Percentiles rank a stretch among this genome's conserved stretches.
phyloP scores from a whole-genome alignment of 2,797 vertebrate genomes.

The Botia kubotai region DNA sequence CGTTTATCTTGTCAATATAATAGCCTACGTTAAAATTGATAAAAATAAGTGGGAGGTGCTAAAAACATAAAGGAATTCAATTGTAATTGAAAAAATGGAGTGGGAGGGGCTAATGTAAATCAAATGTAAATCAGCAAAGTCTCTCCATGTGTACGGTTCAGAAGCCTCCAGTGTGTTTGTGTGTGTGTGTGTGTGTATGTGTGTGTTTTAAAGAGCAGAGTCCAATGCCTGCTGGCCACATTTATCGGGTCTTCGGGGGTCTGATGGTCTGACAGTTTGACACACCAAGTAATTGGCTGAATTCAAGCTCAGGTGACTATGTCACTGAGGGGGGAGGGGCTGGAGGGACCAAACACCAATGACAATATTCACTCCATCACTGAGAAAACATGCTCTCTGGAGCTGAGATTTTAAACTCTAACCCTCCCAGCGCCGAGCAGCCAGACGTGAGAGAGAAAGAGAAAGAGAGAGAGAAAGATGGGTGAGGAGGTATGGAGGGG shows the following conservation, averaged over 20 bases:
- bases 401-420: neutral
- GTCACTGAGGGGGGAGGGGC: conserved; percentile 9
- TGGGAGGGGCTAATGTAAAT: no score
- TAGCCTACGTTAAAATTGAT: no score
- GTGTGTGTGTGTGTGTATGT: no score
- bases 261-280: conserved; percentile 16
- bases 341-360: neutral
- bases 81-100: no score
- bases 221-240: neutral
- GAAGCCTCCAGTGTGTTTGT: no score
- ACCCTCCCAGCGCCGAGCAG: neutral
- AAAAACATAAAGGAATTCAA: no score
- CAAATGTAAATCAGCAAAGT: no score
- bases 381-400: neutral
- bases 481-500: neutral
- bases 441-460: neutral
- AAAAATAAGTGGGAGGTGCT: no score
- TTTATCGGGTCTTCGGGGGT: conserved; percentile 3
- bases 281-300: conserved; percentile 31
- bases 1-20: no score
- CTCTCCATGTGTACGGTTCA: no score
- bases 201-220: neutral
- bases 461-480: neutral
- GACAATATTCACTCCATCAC: neutral
- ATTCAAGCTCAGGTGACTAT: conserved; percentile 55